Evolutionary conservation across 2,797 vertebrate species (phyloP), one percentile per base, ranked within the genome.

Genomic region (Decapterus maruadsi): DNA sequence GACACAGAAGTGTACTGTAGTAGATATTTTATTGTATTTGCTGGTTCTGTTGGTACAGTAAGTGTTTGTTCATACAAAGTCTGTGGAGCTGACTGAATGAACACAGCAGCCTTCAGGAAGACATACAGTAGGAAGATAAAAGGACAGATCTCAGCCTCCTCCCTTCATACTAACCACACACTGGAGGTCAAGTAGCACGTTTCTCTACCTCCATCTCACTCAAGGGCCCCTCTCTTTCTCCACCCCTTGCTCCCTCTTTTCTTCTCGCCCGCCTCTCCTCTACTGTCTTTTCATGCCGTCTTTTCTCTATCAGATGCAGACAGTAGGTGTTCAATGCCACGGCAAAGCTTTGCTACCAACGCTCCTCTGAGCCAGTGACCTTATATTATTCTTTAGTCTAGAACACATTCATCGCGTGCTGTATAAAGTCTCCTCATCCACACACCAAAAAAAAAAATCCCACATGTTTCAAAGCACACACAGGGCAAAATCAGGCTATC

Each of bases 141-240:
- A 53, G 61, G 57, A 63, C 11, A 72, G 68, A 50, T 54, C 78
- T 78, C 65, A 73, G 40, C 53, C 59, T 76, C 46, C 11, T 80
- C 50, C 51, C 53, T 81, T 82, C 83, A 72, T 82, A 73, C 83
- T 69, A 72, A 57, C 71, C 72, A 75, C 81, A 89, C 80, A 70
- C 40, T 74, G 76, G 81, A 89, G 87, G 90, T 92, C 91, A 92
- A 93, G 91, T 80, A 81, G 68, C 64, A 53, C 78, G 68, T 84
- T 83, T 88, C 63, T 75, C 68, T 64, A 53, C 83, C 79, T 80
- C 78, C 78, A 56, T 81, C 81, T 87, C 77, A 74, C 77, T 89
- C 68, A 72, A 89, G 77, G 70, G 72, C 71, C 74, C 58, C 77
- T 64, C 48, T 69, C 48, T 72, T 45, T 61, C 20, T 65, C 56